Evolutionary conservation across 2,888 invertebrate species (phyloP).

Genomic region (Gymnocheta viridis): DNA sequence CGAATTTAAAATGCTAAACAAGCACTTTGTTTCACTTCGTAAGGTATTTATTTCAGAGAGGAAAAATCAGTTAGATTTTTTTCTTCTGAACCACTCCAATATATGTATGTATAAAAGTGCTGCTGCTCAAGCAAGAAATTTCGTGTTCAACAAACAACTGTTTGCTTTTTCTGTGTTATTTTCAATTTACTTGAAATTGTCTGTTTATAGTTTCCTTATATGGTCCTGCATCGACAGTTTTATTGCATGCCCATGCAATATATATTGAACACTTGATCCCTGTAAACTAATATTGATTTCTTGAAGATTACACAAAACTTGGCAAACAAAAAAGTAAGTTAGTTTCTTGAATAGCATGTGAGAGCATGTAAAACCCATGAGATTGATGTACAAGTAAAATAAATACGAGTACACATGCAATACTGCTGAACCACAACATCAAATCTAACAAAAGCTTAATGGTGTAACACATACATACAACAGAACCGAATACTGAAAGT

Average conservation of each 20-base stretch:
- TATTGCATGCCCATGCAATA: neutral
- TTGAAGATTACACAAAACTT: conserved; percentile 50
- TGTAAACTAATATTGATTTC: conserved; percentile 46
- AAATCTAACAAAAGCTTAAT: neutral
- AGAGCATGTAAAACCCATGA: conserved; percentile 45
- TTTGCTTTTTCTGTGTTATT: neutral
- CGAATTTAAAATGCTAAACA: too few relatives aligned
- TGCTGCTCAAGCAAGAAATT: neutral
- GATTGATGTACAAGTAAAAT: conserved; percentile 53
- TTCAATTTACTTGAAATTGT: conserved; percentile 11
- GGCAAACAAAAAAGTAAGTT: conserved; percentile 26
- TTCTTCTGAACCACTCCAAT: too few relatives aligned
- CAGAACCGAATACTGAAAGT: neutral
- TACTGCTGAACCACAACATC: neutral
- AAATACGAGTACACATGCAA: conserved; percentile 9
- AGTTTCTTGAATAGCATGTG: neutral
- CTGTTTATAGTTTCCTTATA: conserved; percentile 4
- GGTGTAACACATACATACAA: conserved; percentile 6
- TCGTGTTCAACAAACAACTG: neutral
- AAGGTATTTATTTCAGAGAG: too few relatives aligned
- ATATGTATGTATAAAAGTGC: too few relatives aligned
- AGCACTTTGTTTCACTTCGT: too few relatives aligned
- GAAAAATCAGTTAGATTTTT: too few relatives aligned
- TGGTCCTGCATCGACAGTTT: neutral
- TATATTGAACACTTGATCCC: conserved; percentile 8